phyloP scores from a whole-genome alignment of 2,797 vertebrate species.

The Jordanella pulchra region DNA sequence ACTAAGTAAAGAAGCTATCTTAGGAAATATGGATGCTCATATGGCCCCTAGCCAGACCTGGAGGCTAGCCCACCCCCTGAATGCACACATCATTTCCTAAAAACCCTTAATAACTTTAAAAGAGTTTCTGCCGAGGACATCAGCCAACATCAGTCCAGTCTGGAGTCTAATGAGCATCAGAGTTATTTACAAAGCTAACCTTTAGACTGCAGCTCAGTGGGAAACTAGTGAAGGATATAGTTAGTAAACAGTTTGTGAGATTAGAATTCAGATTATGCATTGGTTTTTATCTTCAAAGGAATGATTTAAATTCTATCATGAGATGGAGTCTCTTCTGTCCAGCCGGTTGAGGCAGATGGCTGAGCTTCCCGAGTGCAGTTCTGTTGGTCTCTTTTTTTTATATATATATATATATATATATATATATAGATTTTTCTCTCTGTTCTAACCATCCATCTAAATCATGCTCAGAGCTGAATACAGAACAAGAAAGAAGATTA shows the following conservation, averaged over 20 bases:
- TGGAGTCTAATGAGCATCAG: background rate
- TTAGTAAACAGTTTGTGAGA: background rate
- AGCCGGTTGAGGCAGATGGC: constrained; percentile 6
- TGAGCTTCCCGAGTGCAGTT: background rate
- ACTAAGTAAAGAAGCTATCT: background rate
- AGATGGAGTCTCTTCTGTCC: constrained; percentile 8
- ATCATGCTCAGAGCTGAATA: background rate
- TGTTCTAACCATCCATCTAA: background rate
- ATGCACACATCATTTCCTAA: background rate
- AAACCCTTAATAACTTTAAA: background rate
- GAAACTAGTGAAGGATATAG: background rate
- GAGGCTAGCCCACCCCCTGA: background rate
- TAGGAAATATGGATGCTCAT: background rate
- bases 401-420: too few species aligned
- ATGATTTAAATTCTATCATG: constrained; percentile 3
- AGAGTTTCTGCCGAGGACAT: background rate
- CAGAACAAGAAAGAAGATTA: background rate
- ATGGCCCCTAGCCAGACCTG: background rate
- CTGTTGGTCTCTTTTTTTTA: background rate
- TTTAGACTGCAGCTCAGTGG: background rate
- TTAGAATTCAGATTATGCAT: background rate
- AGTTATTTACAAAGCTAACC: background rate
- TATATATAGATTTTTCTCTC: background rate
- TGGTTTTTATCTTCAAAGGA: background rate
- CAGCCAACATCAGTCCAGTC: background rate